A percentile compares a stretch with the other conserved stretches of the same genome.
Evolutionary conservation across 2,888 invertebrate species (phyloP).

Genomic region (Acrobasis suavella): DNA sequence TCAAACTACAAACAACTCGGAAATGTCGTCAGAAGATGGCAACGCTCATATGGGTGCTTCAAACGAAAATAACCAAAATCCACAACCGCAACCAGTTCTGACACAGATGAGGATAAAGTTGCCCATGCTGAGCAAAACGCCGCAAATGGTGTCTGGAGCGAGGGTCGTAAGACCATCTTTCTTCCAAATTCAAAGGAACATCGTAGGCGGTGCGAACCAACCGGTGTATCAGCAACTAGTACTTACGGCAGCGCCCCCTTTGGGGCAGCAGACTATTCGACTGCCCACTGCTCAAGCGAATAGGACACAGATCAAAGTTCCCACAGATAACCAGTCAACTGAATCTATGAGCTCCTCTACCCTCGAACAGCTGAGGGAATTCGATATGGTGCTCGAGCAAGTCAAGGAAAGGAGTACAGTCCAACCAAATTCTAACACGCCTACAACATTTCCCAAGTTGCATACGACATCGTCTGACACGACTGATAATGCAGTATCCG

Average conservation of each 20-base stretch:
- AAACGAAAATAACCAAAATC: conserved; percentile 54
- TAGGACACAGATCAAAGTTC: conserved; percentile 51
- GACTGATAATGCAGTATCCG: conserved; percentile 49
- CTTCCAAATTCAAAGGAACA: conserved; percentile 84
- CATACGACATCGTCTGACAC: conserved; percentile 54
- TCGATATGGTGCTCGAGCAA: conserved; percentile 91
- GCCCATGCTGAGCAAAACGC: conserved; percentile 77
- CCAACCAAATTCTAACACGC: conserved; percentile 66
- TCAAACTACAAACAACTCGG: conserved; percentile 49
- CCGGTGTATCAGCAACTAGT: conserved; percentile 78
- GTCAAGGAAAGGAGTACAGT: conserved; percentile 89
- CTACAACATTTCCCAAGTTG: conserved; percentile 49
- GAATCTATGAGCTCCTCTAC: conserved; percentile 89
- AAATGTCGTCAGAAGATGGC: conserved; percentile 55
- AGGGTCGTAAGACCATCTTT: conserved; percentile 80
- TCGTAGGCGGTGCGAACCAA: conserved; percentile 81
- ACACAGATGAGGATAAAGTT: conserved; percentile 80
- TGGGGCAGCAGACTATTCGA: conserved; percentile 71
- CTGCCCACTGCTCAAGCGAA: conserved; percentile 60
- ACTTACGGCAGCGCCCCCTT: conserved; percentile 71
- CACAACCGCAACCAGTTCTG: conserved; percentile 63
- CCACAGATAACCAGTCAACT: conserved; percentile 60
- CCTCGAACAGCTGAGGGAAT: conserved; percentile 89
- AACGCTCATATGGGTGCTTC: conserved; percentile 48
- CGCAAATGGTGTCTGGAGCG: conserved; percentile 81